Percentiles rank a stretch among this genome's conserved stretches.
phyloP scores from a whole-genome alignment of 2,888 invertebrate genomes.

The Apotomis betuletana region DNA sequence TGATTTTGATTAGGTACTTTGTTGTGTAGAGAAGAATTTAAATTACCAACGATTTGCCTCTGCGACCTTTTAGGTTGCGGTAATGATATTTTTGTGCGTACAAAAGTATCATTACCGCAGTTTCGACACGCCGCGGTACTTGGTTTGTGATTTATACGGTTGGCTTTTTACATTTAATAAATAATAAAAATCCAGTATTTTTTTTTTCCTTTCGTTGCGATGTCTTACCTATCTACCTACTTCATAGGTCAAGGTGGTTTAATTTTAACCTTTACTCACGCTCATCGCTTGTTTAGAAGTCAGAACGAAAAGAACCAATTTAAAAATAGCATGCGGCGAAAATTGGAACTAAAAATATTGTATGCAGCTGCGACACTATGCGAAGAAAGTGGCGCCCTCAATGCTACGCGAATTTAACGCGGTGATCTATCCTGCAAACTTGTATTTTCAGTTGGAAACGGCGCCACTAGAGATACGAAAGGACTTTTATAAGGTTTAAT shows the following conservation, averaged over 20 bases:
- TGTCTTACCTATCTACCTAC: conserved; percentile 10
- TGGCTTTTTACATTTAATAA: no score
- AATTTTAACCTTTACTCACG: conserved; percentile 32
- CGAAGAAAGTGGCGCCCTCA: conserved; percentile 21
- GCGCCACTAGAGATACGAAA: not conserved
- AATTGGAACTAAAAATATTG: conserved; percentile 17
- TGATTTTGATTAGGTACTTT: not conserved
- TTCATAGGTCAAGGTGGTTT: conserved; percentile 39
- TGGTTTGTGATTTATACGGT: no score
- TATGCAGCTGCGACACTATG: conserved; percentile 5
- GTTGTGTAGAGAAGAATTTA: no score
- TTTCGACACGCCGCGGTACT: no score
- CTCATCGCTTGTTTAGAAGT: conserved; percentile 35
- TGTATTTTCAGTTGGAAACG: conserved; percentile 9
- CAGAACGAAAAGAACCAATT: conserved; percentile 22
- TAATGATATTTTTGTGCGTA: no score
- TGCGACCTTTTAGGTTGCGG: no score
- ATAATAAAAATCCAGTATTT: no score
- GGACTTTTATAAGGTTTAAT: not conserved
- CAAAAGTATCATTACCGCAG: no score
- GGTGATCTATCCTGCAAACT: conserved; percentile 8
- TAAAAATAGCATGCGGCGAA: not conserved
- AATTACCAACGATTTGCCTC: no score
- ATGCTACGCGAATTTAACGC: conserved; percentile 14
- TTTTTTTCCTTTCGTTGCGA: no score